Conservation (phyloP, 2,888 invertebrate genomes). For the Drosophila rellima region DNA sequence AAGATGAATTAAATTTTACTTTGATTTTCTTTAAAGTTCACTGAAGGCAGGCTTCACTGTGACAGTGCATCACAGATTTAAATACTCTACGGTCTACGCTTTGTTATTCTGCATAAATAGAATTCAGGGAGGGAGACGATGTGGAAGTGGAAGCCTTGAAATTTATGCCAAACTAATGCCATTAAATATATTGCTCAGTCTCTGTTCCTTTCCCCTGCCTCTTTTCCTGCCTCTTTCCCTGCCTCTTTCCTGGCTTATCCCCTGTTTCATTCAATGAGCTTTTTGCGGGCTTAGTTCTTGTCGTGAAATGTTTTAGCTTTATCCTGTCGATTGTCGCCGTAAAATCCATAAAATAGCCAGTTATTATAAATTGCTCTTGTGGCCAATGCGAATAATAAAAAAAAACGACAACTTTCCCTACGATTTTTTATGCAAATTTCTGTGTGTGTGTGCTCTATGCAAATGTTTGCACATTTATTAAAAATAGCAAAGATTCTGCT, state of each 20-base stretch:
- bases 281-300: slow-evolving; percentile 67
- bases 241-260: neutral
- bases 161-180: slow-evolving; percentile 74
- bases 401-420: slow-evolving; percentile 8
- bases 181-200: slow-evolving; percentile 45
- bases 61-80: slow-evolving; percentile 42
- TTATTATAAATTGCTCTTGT: slow-evolving; percentile 67
- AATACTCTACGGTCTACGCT: slow-evolving; percentile 46
- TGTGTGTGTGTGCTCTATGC: slow-evolving; percentile 36
- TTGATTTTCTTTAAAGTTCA: neutral
- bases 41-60: slow-evolving; percentile 20
- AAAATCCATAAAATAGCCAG: slow-evolving; percentile 70
- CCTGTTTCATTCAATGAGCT: slow-evolving; percentile 27
- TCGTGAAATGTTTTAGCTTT: slow-evolving; percentile 73
- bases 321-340: slow-evolving; percentile 74
- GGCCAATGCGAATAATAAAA: slow-evolving; percentile 44
- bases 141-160: slow-evolving; percentile 34
- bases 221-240: neutral
- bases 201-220: neutral
- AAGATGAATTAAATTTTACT: neutral
- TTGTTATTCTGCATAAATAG: slow-evolving; percentile 64
- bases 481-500: slow-evolving; percentile 66
- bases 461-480: slow-evolving; percentile 75
- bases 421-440: slow-evolving; percentile 37
- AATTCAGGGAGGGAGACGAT: slow-evolving; percentile 7